Evolutionary conservation across 1,140 invertebrate species (phyloP).

Genomic region (Hyles vespertilio): DNA sequence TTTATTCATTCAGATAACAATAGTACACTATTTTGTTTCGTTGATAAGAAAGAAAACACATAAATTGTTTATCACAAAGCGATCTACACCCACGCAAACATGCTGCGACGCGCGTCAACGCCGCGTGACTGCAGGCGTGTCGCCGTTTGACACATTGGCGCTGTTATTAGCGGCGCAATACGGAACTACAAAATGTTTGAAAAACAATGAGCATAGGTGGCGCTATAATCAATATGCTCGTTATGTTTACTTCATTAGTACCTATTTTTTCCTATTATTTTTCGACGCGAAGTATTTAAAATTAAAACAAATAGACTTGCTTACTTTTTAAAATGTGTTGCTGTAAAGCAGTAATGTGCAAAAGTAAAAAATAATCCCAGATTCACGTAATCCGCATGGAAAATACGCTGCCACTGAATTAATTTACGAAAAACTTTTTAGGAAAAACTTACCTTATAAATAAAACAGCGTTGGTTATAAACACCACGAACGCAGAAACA

Average conservation of each 20-base stretch:
- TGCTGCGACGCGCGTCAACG: slow-evolving; percentile 68
- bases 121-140: slow-evolving; percentile 71
- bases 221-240: slow-evolving; percentile 25
- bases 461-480: neutral
- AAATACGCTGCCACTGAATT: neutral
- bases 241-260: slow-evolving; percentile 11
- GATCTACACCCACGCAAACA: slow-evolving; percentile 66
- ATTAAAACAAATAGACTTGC: too few species aligned
- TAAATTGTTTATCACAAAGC: slow-evolving; percentile 59
- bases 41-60: slow-evolving; percentile 63
- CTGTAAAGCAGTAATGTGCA: too few species aligned
- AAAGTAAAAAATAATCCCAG: too few species aligned
- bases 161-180: slow-evolving; percentile 23
- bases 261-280: neutral
- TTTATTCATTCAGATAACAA: slow-evolving; percentile 18
- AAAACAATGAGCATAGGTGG: slow-evolving; percentile 40
- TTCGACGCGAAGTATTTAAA: too few species aligned
- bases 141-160: slow-evolving; percentile 66
- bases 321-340: too few species aligned
- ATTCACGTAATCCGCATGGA: neutral
- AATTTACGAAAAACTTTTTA: slow-evolving; percentile 1
- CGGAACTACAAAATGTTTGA: slow-evolving; percentile 33
- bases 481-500: neutral
- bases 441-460: slow-evolving; percentile 18
- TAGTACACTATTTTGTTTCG: slow-evolving; percentile 28